These are phyloP conservation scores for Octodon degus DNA, from an alignment of 2,113 vertebrate species.

Conservation along the genomic window DNA sequence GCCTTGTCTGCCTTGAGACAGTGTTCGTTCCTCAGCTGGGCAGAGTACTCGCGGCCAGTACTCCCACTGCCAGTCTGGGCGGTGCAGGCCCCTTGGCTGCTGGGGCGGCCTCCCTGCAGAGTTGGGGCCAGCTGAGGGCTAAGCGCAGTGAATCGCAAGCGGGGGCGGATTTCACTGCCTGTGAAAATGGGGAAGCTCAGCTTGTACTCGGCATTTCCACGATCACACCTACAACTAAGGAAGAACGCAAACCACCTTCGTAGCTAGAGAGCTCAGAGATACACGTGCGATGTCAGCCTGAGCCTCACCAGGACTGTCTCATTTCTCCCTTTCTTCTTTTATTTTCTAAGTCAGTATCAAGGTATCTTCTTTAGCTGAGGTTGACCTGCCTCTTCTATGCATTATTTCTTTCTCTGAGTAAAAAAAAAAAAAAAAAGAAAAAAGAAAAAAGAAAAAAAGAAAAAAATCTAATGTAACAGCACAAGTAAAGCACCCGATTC, in stretches of 20 bases:
- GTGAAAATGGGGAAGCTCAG: constrained; percentile 77
- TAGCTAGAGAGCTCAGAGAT: constrained; percentile 77
- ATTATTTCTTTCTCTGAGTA: constrained; percentile 76
- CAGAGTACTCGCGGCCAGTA: constrained; percentile 56
- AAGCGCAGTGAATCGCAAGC: constrained; percentile 74
- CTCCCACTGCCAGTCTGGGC: constrained; percentile 28
- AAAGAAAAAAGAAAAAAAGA: not conserved
- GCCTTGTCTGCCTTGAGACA: constrained; percentile 66
- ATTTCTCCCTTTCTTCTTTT: constrained; percentile 70
- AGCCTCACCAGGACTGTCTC: constrained; percentile 73
- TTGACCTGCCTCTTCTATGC: constrained; percentile 82
- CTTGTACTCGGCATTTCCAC: constrained; percentile 83
- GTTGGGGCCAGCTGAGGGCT: constrained; percentile 83
- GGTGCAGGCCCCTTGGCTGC: not conserved
- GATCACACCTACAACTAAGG: constrained; percentile 83
- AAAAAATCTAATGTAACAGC: constrained; percentile 52
- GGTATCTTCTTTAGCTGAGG: constrained; percentile 81
- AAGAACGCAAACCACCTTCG: constrained; percentile 54
- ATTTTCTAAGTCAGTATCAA: constrained; percentile 67
- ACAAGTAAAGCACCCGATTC: constrained; percentile 22
- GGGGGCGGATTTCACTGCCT: constrained; percentile 79
- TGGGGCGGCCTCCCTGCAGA: constrained; percentile 76
- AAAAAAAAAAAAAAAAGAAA: constrained; percentile 71
- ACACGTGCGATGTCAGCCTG: constrained; percentile 81
- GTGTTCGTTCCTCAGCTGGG: constrained; percentile 60